These are phyloP conservation scores for Monochamus alternatus DNA, from an alignment of 2,888 invertebrate species.

Conservation along the genomic window DNA sequence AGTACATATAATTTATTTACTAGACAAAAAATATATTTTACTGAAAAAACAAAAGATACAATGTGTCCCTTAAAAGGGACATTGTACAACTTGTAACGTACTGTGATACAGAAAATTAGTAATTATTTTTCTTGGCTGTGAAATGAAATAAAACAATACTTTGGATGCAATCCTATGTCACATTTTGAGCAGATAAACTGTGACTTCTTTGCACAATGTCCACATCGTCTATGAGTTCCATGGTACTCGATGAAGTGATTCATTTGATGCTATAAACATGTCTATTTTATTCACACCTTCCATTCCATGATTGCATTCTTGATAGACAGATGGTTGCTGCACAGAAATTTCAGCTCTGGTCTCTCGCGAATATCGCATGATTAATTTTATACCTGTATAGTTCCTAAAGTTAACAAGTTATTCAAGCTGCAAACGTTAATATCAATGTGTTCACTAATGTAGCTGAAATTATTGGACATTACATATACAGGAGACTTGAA, in stretches of 20 bases:
- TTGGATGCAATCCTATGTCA: slow-evolving; percentile 2
- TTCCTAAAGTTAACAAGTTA: too few species aligned
- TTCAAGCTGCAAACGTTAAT: too few species aligned
- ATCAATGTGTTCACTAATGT: too few species aligned
- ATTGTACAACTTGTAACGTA: background rate
- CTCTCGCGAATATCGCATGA: background rate
- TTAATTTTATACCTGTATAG: background rate
- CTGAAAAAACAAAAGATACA: slow-evolving; percentile 1
- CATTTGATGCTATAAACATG: background rate
- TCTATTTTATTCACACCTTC: slow-evolving; percentile 21
- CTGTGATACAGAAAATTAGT: background rate
- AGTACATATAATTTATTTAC: too few species aligned
- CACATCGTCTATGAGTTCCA: background rate
- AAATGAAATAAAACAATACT: background rate
- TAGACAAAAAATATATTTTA: background rate
- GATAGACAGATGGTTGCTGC: slow-evolving; percentile 5
- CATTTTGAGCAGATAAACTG: background rate
- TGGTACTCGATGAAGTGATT: background rate
- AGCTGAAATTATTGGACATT: too few species aligned
- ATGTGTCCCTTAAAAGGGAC: slow-evolving; percentile 1
- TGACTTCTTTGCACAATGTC: background rate
- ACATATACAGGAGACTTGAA: too few species aligned
- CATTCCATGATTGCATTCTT: slow-evolving; percentile 20
- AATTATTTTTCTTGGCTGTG: background rate
- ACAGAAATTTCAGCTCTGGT: slow-evolving; percentile 7